phyloP scores from a whole-genome alignment of 1,140 invertebrate species.

The Tetragnatha versicolor region DNA sequence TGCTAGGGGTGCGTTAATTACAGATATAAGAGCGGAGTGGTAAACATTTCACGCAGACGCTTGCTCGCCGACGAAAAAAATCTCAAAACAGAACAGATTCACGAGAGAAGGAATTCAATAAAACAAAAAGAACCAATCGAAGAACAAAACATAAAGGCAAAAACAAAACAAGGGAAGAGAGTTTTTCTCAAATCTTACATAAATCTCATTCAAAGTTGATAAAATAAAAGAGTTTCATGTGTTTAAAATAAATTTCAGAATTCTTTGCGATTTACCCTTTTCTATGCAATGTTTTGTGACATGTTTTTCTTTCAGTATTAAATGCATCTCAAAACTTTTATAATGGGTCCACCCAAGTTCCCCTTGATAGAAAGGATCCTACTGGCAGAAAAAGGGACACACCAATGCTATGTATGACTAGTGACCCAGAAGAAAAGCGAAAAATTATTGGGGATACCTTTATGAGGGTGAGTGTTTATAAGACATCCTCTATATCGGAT shows the following conservation, averaged over 20 bases:
- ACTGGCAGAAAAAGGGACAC: constrained; percentile 75
- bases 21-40: no score
- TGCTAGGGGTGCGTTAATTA: no score
- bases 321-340: constrained; percentile 67
- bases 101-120: no score
- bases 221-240: background rate
- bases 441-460: constrained; percentile 99
- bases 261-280: constrained; percentile 30
- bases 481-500: background rate
- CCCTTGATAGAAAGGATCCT: constrained; percentile 70
- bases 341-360: constrained; percentile 78
- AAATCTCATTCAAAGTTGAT: no score
- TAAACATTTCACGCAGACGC: no score
- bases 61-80: no score
- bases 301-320: constrained; percentile 62
- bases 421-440: constrained; percentile 94
- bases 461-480: constrained; percentile 71
- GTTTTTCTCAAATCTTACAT: no score
- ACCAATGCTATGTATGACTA: constrained; percentile 84
- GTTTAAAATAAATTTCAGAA: constrained; percentile 7
- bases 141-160: no score
- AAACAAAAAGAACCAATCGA: no score
- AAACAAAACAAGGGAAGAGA: no score
- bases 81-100: no score
- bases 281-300: background rate